These are phyloP conservation scores for Philhelius pedissequus DNA, from an alignment of 2,888 invertebrate species.

Conservation along the genomic window DNA sequence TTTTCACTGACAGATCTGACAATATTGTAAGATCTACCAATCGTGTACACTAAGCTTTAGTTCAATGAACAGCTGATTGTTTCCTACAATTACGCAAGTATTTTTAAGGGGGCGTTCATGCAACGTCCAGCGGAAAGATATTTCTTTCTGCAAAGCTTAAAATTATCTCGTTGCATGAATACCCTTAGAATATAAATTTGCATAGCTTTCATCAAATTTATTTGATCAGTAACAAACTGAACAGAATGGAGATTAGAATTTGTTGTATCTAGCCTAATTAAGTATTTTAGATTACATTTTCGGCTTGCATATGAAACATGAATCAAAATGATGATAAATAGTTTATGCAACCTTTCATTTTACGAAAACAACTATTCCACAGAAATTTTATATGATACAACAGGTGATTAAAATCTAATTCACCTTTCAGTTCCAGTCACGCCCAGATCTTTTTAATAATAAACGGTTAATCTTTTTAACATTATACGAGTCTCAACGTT, in stretches of 20 bases:
- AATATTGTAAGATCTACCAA: too few species aligned
- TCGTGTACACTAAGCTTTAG: too few species aligned
- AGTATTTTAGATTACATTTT: neutral
- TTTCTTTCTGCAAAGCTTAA: too few species aligned
- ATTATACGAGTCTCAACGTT: neutral
- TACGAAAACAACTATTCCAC: neutral
- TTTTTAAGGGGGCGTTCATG: too few species aligned
- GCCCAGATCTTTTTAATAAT: neutral
- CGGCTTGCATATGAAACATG: neutral
- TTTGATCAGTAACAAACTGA: neutral
- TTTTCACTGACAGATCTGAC: too few species aligned
- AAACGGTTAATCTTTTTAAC: neutral
- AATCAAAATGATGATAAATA: neutral
- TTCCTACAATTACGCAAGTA: too few species aligned
- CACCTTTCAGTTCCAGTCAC: neutral
- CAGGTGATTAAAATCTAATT: neutral
- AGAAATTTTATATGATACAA: neutral
- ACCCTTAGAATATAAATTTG: neutral
- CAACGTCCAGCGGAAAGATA: too few species aligned
- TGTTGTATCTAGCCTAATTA: neutral
- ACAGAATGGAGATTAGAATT: neutral
- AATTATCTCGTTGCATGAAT: too few species aligned
- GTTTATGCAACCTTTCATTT: neutral
- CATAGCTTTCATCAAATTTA: neutral
- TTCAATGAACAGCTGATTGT: too few species aligned